A percentile compares a stretch with the other conserved stretches of the same genome.
phyloP scores from a whole-genome alignment of 2,888 invertebrate species.

The Brenthis daphne region DNA sequence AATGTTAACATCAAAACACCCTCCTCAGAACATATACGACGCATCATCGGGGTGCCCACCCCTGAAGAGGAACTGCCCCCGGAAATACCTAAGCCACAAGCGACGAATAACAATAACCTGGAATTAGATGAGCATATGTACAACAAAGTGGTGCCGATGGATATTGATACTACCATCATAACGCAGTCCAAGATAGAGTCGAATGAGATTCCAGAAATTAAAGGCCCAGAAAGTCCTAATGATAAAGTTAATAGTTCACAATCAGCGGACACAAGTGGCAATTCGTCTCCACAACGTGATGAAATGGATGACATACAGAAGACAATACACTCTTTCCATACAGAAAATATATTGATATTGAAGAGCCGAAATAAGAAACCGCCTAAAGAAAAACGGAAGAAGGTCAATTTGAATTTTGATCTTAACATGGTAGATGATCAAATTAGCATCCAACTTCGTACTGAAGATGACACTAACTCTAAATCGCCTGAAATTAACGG shows the following conservation, averaged over 20 bases:
- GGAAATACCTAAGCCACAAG: conserved; percentile 58
- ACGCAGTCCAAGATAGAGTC: conserved; percentile 66
- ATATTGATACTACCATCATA: conserved; percentile 70
- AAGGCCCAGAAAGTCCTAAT: conserved; percentile 57
- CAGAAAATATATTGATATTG: conserved; percentile 83
- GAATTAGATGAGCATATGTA: conserved; percentile 60
- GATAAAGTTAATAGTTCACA: conserved; percentile 69
- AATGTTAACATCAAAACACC: conserved; percentile 58
- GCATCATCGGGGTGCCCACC: conserved; percentile 73
- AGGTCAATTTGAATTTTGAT: conserved; percentile 80
- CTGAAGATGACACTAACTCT: conserved; percentile 57
- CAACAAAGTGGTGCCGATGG: conserved; percentile 73
- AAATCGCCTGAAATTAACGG: conserved; percentile 64
- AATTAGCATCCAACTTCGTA: conserved; percentile 75
- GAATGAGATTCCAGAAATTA: conserved; percentile 37
- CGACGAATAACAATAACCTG: conserved; percentile 62
- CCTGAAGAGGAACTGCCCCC: conserved; percentile 68
- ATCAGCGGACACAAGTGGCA: conserved; percentile 75
- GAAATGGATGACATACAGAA: conserved; percentile 84
- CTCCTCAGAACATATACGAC: conserved; percentile 66
- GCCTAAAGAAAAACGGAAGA: conserved; percentile 77
- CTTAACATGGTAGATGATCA: conserved; percentile 79
- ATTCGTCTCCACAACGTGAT: conserved; percentile 77
- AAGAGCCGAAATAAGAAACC: conserved; percentile 83
- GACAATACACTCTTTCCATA: conserved; percentile 84